These are phyloP conservation scores for Tetragonula carbonaria DNA, from an alignment of 2,888 invertebrate genomes.

Conservation along the genomic window DNA sequence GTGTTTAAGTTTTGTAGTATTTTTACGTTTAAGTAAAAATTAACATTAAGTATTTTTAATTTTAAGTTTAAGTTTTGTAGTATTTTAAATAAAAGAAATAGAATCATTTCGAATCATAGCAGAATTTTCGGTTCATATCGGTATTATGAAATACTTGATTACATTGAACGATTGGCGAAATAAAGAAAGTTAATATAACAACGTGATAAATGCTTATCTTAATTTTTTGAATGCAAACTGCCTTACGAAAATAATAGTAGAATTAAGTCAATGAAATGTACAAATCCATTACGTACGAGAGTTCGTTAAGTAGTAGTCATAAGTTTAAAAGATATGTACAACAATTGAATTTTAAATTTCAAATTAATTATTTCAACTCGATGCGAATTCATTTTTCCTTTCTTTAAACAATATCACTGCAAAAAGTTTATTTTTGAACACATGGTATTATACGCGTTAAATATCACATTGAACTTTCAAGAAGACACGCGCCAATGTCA, in stretches of 20 bases:
- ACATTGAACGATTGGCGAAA: not conserved
- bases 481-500: not conserved
- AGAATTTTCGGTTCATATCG: not conserved
- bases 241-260: slow-evolving; percentile 12
- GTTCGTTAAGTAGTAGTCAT: not conserved
- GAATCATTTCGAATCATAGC: not conserved
- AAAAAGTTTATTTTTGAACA: slow-evolving; percentile 10
- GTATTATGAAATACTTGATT: slow-evolving; percentile 16
- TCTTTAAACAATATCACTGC: slow-evolving; percentile 3
- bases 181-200: not conserved
- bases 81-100: not conserved
- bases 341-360: slow-evolving; percentile 2
- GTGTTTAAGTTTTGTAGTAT: not conserved
- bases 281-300: not conserved
- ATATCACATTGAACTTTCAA: not conserved
- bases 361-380: not conserved
- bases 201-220: slow-evolving; percentile 12
- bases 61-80: not conserved
- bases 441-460: slow-evolving; percentile 5
- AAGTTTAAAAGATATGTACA: not conserved
- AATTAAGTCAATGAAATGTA: slow-evolving; percentile 23
- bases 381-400: not conserved
- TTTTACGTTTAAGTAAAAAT: too few relatives aligned
- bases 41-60: too few relatives aligned
- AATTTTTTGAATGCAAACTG: slow-evolving; percentile 8